Percentiles rank a stretch among this genome's conserved stretches.
Conservation (phyloP, 2,888 invertebrate genomes). For the Lithophane ornitopus region DNA sequence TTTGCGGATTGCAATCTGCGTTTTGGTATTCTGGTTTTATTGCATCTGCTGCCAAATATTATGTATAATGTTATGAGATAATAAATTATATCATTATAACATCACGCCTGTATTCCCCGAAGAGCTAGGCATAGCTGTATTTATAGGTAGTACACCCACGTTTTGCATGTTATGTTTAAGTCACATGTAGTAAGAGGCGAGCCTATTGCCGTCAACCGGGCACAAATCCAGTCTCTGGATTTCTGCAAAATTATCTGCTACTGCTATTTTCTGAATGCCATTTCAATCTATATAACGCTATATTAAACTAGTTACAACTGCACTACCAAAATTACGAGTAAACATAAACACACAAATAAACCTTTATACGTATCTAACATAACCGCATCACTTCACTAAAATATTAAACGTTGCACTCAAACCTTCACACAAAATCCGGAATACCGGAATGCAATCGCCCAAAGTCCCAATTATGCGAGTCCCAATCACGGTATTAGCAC, state of each 20-base stretch:
- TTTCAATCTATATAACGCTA: neutral
- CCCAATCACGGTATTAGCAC: conserved; percentile 60
- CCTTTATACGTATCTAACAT: too few species aligned
- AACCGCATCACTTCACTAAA: neutral
- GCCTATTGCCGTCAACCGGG: too few species aligned
- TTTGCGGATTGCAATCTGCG: too few species aligned
- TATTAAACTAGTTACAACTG: neutral
- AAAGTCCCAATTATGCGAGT: conserved; percentile 54
- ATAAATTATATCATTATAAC: neutral
- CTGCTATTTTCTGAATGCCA: neutral
- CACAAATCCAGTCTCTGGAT: too few species aligned
- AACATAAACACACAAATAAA: neutral
- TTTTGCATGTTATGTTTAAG: too few species aligned
- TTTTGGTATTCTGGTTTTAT: neutral
- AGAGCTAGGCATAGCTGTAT: too few species aligned
- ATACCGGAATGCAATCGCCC: conserved; percentile 28
- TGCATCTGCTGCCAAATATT: neutral
- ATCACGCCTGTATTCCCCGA: too few species aligned
- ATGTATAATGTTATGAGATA: too few species aligned
- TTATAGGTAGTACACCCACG: too few species aligned
- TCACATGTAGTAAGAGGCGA: too few species aligned
- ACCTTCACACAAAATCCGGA: conserved; percentile 33
- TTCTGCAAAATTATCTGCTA: too few species aligned
- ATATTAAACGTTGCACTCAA: conserved; percentile 20
- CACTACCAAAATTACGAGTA: neutral